Evolutionary conservation across 92 coral and sea anemone genomes (phyloP), one percentile per base, ranked within the genome.

Genomic region (Parazoanthus swiftii): DNA sequence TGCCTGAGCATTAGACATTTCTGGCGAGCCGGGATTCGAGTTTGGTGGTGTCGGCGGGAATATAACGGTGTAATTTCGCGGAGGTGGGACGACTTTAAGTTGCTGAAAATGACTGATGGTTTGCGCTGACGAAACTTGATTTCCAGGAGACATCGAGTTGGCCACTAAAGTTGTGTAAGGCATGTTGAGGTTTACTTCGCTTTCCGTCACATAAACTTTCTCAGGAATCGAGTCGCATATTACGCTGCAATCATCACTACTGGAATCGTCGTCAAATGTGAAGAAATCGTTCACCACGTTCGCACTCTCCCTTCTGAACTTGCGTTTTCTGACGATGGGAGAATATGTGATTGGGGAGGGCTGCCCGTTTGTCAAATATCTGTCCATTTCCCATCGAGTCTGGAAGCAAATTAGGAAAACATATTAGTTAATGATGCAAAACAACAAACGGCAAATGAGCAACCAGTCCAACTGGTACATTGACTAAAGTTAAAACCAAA

Each of bases 21-120:
- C 99, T n/a, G 99, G 99, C 42, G 99, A 97, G 42, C 99, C 99
- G 66, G 99, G 99, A 85, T 97, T 97, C 0, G 99, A 97, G 81
- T 90, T 95, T 50, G 99, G 99, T 76, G 99, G 99, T 2, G 99
- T 97, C 4, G 99, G 99, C 25, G 99, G 99, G 83, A 93, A 97
- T 56, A 97, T 94, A 16, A 95, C 96, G 0, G 94, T 93, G 90
- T 95, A 92, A 38, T 95, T 95, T 26, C 98, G 93, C 5, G 98
- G 98, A 1, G 98, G 98, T 67, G 95, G 94, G 74, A 92, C 95
- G 5, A 95, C 94, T 90, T 95, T 93, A 71, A 95, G 89, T 85
- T 91, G 94, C 14, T 82, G 93, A 35, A 84, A 92, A 44, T 89
- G 35, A 72, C 29, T 88, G 29, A n/a, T 77, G 75, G 81, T 76